Evolutionary conservation across 2,797 vertebrate genomes (phyloP).

Genomic region (Rhyacichthys aspro): DNA sequence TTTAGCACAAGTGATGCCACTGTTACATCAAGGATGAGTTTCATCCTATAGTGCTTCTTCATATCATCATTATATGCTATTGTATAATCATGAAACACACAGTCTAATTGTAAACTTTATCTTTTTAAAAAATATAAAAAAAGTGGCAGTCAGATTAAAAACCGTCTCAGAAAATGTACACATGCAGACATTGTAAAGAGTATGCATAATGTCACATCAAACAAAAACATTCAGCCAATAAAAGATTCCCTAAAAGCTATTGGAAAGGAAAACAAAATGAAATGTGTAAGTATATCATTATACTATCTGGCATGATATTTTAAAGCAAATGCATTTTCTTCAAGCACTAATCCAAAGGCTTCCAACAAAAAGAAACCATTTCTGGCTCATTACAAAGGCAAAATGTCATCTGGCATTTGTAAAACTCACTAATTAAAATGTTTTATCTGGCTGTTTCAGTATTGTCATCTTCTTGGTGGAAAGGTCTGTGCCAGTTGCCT

Average conservation of each 20-base stretch:
- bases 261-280: no score
- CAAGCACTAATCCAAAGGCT: not conserved
- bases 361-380: not conserved
- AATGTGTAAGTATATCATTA: no score
- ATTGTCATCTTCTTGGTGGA: not conserved
- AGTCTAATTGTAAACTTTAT: no score
- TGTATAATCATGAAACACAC: no score
- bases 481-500: not conserved
- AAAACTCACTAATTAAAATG: conserved; percentile 7
- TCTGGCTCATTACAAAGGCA: conserved; percentile 1
- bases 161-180: no score
- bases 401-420: not conserved
- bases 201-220: no score
- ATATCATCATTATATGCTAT: not conserved
- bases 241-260: no score
- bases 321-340: not conserved
- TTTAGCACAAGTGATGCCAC: conserved; percentile 4
- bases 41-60: no score
- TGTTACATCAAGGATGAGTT: not conserved
- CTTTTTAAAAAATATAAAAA: no score
- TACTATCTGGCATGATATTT: not conserved
- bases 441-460: not conserved
- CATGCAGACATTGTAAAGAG: no score
- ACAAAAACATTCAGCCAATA: no score
- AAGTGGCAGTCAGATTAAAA: no score